Conservation (phyloP, 2,113 vertebrate species). For the Sceloporus tristichus region DNA sequence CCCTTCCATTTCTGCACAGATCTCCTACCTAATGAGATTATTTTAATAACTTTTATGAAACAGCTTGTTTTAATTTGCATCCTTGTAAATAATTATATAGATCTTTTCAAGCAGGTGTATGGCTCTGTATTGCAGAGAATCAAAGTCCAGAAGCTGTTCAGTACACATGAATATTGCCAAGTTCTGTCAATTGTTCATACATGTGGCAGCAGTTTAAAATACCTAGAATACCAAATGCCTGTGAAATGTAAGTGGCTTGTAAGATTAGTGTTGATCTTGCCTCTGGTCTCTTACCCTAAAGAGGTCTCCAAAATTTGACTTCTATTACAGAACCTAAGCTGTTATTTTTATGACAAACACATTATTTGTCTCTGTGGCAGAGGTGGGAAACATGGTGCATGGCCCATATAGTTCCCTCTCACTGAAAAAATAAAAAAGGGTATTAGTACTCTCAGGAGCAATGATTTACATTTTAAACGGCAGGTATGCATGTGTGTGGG, state of each 20-base stretch:
- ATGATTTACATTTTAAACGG: too few relatives aligned
- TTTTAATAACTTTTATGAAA: constrained; percentile 41
- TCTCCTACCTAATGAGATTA: constrained; percentile 50
- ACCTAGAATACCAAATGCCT: background rate
- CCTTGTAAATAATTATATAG: constrained; percentile 48
- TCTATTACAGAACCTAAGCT: background rate
- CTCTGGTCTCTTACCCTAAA: background rate
- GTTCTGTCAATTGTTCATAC: constrained; percentile 4
- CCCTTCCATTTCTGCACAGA: constrained; percentile 38
- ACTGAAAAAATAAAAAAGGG: too few relatives aligned
- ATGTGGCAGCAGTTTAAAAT: background rate
- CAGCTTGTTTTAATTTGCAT: constrained; percentile 34
- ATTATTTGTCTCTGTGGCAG: too few relatives aligned
- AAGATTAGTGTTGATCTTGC: background rate
- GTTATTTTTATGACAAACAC: background rate
- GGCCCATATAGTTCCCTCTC: too few relatives aligned
- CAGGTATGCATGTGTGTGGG: too few relatives aligned
- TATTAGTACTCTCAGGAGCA: too few relatives aligned
- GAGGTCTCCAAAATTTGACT: too few relatives aligned
- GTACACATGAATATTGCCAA: background rate
- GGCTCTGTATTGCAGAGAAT: constrained; percentile 17
- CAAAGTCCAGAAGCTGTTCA: background rate
- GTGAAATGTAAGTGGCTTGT: background rate
- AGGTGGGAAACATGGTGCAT: too few relatives aligned
- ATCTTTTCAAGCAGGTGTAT: constrained; percentile 36